These are phyloP conservation scores for Calidris pugnax DNA, from an alignment of 2,113 vertebrate genomes.

Conservation along the genomic window DNA sequence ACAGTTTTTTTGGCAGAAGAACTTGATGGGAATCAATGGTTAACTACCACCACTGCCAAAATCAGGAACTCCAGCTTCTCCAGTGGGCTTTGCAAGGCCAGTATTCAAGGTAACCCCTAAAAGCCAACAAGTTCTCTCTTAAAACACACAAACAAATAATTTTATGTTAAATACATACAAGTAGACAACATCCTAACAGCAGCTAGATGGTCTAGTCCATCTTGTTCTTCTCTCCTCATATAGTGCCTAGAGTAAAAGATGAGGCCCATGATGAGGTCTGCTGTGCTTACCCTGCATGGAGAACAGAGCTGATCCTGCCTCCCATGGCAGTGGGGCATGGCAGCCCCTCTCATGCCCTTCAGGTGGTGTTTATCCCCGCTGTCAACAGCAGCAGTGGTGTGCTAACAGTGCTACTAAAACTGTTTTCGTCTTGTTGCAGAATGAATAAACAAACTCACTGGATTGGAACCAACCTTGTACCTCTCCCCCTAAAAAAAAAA, in stretches of 20 bases:
- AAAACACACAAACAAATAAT: not conserved
- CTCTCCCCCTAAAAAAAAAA: not conserved
- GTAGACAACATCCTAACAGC: not conserved
- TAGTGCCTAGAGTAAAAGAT: not conserved
- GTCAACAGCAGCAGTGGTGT: not conserved
- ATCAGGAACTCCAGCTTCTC: not conserved
- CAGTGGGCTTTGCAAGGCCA: not conserved
- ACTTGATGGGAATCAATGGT: not conserved
- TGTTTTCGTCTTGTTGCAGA: not conserved
- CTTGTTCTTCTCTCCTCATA: not conserved
- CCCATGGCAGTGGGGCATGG: not conserved
- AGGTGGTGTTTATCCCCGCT: slow-evolving; percentile 15
- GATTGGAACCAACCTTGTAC: not conserved
- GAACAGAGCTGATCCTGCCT: not conserved
- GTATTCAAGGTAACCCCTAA: not conserved
- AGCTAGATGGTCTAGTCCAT: not conserved
- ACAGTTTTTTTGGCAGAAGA: not conserved
- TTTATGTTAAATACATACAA: not conserved
- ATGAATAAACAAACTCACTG: slow-evolving; percentile 1
- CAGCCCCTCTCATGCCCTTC: not conserved
- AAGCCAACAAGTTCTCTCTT: not conserved
- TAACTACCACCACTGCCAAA: not conserved
- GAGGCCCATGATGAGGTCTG: not conserved
- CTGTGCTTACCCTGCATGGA: not conserved
- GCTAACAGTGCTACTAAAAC: slow-evolving; percentile 2